Base-by-base conservation (phyloP, 92 coral and sea anemone species). In the Diadumene lineata region DNA sequence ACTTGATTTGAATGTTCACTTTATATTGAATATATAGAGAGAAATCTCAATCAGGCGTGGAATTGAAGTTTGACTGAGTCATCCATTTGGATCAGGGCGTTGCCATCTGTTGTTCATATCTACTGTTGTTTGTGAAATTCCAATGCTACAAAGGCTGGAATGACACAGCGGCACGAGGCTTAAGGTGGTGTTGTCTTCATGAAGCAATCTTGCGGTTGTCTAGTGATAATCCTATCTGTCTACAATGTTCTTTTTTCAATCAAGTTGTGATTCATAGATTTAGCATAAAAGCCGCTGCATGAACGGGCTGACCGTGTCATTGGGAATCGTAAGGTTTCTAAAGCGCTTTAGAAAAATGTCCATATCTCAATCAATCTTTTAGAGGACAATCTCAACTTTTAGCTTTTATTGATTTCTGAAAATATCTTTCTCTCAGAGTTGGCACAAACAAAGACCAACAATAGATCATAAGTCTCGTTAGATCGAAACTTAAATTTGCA, bases 81-180 rank as follows among this genome's bases (percentile, higher is more conserved):
- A n/a, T 22, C 63, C n/a, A 21, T n/a, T 23, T 27, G 43, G 33
- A 72, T 61, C 77, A 60, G 79, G 79, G 79, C 79, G 79, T 74
- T 60, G 11, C 82, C 82, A 68, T 56, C 38, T 68, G 75, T 57
- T 78, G 26, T 33, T 57, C 67, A 75, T 43, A 34, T 76, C 75
- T 26, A 38, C 24, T 34, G 55, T 78, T 78, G 82, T 78, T 65
- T 23, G 69, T 32, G 50, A 78, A 66, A 78, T 78, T 78, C 82
- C 82, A 78, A 56, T 32, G 82, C 82, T 78, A 48, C 66, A 68
- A 29, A 78, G 72, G 22, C 25, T 22, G 82, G 60, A 67, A 57
- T 68, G 64, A 62, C 55, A 72, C 23, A 8, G 23, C 33, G 66
- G 34, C 66, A 57, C 62, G 77, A 62, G 68, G 68, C 68, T 62